Evolutionary conservation across 2,113 vertebrate species (phyloP), one percentile per base, ranked within the genome.

Genomic region (Nothobranchius kuhntae): DNA sequence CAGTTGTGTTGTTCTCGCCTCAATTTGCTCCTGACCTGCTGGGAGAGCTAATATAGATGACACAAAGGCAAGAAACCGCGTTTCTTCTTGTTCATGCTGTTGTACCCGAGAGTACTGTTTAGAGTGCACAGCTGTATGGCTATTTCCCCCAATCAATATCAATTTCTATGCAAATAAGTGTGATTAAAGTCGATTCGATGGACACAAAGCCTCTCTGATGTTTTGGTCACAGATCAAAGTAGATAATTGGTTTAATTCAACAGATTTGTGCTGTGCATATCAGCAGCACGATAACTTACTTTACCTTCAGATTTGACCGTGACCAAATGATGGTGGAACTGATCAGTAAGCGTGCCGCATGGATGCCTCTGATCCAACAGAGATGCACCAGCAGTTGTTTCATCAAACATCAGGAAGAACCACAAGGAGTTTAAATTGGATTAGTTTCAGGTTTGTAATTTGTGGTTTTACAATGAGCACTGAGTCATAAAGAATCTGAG

Each of bases 111-210:
- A 63, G 45, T 65, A 51, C 53, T 56, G 12, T 51, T 77, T 55
- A 61, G 60, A 50, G 46, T 12, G 21, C 12, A 38, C 14, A 30
- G 53, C 53, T 36, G 14, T 52, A 65, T 13, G 46, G 53, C 47
- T 59, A 35, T 72, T 70, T 64, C 61, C 36, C 3, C 47, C 66
- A 64, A 77, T 90, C 84, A 81, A 86, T 73, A 68, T 73, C 76
- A 46, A 81, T 89, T 86, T 86, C 65, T 74, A 85, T 84, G 73
- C 77, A 87, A 85, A 87, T 84, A 48, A 57, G 58, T 50, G 66
- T 80, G 83, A 86, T 89, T 83, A 87, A 74, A 71, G 67, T 54
- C 61, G 73, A 82, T 87, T 87, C 82, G 79, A 82, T 76, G 65
- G 63, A 57, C 78, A 35, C 65, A 11, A 35, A 64, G 59, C 60